Base-by-base conservation (phyloP, 2,888 invertebrate species). In the Leucophenga montana region DNA sequence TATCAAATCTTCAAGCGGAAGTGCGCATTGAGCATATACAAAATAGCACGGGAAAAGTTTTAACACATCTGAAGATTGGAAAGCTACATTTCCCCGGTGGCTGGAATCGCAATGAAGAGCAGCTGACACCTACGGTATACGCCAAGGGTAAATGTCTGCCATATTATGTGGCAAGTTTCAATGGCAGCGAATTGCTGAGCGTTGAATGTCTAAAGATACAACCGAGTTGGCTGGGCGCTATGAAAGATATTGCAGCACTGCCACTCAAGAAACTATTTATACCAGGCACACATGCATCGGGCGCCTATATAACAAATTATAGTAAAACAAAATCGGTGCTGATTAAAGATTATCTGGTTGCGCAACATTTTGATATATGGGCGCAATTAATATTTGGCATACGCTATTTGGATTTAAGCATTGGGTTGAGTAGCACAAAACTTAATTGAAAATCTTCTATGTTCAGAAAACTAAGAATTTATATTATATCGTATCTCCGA, bases 191-290 rank as follows among this genome's bases (percentile, higher is more conserved):
- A 72, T 87, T 92, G 39, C 90, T 92, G 56, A 91, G 91, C 66
- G 82, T 88, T 0, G 92, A 93, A 78, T 96, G 96, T 83, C 88
- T 96, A 27, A 93, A 93, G 85, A 94, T 95, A 73, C 93, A 94
- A 85, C 95, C 96, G 0, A 94, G 93, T 27, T 96, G 96, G 96
- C 95, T 96, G 95, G 91, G 91, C 80, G 93, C 95, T 62, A 78
- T 81, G 39, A 77, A 77, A 67, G 80, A 86, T 66, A 78, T 88
- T 1, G 75, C 71, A 2, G 75, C 73, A 39, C 75, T 88, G 74
- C 85, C 85, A 6, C 72, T 89, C 0, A 89, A 86, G 71, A 75
- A 78, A 48, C 78, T 89, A 33, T 88, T 88, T 67, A 83, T 88
- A 75, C 88, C 88, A 14, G 92, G 92, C 0, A 91, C 92, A 0